Conservation (phyloP, 2,113 vertebrate genomes). For the Nestor notabilis region DNA sequence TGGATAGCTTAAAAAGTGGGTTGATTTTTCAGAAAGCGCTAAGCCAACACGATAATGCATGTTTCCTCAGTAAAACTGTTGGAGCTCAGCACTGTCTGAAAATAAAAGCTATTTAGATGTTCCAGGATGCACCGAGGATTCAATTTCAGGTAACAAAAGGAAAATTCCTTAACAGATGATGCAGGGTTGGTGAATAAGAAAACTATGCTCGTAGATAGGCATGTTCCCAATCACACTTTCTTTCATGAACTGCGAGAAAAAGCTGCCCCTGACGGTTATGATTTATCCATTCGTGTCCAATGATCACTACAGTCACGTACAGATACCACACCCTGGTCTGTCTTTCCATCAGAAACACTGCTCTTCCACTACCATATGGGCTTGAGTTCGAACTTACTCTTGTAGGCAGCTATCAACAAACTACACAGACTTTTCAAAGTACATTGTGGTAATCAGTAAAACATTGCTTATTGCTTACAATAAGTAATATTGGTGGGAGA, state of each 20-base stretch:
- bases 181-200: not conserved
- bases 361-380: not conserved
- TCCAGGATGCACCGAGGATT: not conserved
- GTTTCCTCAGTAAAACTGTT: not conserved
- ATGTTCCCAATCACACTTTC: not conserved
- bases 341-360: not conserved
- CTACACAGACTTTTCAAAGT: not conserved
- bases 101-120: not conserved
- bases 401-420: not conserved
- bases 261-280: not conserved
- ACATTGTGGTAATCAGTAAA: not conserved
- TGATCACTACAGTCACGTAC: rapidly evolving
- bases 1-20: not conserved
- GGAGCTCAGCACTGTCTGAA: not conserved
- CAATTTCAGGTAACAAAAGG: not conserved
- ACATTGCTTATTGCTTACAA: not conserved
- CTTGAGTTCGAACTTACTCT: not conserved
- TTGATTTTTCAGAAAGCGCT: conserved; percentile 5
- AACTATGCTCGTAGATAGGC: not conserved
- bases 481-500: not conserved
- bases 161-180: not conserved
- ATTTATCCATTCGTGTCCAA: not conserved
- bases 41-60: not conserved
- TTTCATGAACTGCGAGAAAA: not conserved
- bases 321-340: not conserved